Conservation (phyloP, 1,140 invertebrate genomes). For the Zaprionus davidi region DNA sequence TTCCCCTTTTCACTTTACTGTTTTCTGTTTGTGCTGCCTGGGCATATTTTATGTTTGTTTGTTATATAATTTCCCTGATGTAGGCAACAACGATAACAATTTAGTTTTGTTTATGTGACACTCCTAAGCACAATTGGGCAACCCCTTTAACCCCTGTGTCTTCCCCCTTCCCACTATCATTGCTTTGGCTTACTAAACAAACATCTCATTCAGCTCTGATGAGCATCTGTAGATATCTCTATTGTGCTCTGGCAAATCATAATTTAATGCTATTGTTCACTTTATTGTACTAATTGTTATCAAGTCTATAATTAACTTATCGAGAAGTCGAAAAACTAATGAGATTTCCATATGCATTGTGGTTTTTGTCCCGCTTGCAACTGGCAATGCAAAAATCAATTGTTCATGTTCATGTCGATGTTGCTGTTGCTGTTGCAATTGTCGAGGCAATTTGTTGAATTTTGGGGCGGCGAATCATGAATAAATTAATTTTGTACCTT, state of each 20-base stretch:
- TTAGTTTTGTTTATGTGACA: conserved; percentile 61
- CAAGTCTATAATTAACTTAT: conserved; percentile 63
- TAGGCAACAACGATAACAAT: conserved; percentile 59
- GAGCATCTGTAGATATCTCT: neutral
- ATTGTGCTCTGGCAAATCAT: conserved; percentile 26
- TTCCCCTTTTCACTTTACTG: conserved; percentile 6
- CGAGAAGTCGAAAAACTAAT: conserved; percentile 15
- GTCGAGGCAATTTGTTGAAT: conserved; percentile 1
- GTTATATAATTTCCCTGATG: conserved; percentile 55
- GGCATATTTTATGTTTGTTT: conserved; percentile 25
- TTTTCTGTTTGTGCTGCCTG: conserved; percentile 6
- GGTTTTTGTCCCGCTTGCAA: conserved; percentile 31
- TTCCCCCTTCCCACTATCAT: neutral
- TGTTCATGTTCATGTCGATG: conserved; percentile 2
- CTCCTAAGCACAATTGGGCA: conserved; percentile 51
- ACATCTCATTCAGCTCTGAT: conserved; percentile 27
- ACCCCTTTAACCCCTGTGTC: neutral
- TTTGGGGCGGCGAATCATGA: conserved; percentile 15
- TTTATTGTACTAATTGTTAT: conserved; percentile 54
- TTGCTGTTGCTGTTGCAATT: neutral
- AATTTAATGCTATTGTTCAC: conserved; percentile 56
- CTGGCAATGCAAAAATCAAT: conserved; percentile 24
- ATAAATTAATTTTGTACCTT: conserved; percentile 69
- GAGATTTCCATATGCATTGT: conserved; percentile 15
- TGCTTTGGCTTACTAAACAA: conserved; percentile 41